phyloP scores from a whole-genome alignment of 2,797 vertebrate species.

The Smutsia temminckii region DNA sequence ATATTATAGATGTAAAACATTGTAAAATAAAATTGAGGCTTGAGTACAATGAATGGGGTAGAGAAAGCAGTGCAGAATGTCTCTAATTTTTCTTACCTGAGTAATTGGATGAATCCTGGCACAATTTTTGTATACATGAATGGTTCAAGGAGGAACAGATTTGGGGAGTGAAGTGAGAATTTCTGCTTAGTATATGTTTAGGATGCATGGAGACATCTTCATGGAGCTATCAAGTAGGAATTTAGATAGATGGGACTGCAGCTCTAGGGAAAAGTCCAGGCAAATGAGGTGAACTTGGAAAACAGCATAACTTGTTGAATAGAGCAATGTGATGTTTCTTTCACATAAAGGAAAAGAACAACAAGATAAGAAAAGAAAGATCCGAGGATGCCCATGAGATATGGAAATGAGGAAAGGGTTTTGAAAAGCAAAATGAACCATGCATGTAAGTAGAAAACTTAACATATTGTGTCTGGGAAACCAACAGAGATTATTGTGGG shows the following conservation, averaged over 20 bases:
- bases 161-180: neutral
- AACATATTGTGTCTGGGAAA: neutral
- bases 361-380: neutral
- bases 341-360: neutral
- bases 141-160: neutral
- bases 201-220: neutral
- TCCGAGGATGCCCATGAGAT: neutral
- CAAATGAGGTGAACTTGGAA: neutral
- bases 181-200: neutral
- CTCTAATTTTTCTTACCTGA: neutral
- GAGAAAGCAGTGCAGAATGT: neutral
- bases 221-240: neutral
- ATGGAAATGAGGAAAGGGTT: neutral
- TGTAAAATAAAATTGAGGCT: neutral
- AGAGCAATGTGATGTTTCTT: neutral
- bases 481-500: neutral
- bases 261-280: neutral
- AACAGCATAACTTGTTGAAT: neutral
- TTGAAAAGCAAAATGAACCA: neutral
- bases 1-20: neutral
- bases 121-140: neutral
- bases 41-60: neutral
- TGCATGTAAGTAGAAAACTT: rapidly evolving
- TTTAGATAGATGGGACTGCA: neutral
- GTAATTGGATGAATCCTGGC: neutral